Percentiles rank a stretch among this genome's conserved stretches.
These are phyloP conservation scores for Gisinianus flammeolus DNA, from an alignment of 2,888 invertebrate species.

Conservation along the genomic window DNA sequence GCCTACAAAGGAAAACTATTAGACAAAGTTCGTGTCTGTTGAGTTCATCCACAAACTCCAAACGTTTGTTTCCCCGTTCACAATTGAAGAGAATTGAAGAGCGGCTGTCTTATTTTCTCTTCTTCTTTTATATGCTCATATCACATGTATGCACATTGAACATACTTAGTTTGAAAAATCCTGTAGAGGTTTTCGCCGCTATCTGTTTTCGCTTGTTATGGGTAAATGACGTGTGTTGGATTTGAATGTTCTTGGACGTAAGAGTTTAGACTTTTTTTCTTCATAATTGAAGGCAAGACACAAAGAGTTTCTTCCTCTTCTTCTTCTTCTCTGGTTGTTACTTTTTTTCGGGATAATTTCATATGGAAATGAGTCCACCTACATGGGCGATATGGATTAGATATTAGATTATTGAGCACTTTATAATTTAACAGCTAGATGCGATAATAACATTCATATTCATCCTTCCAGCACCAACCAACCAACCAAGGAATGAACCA, in stretches of 20 bases:
- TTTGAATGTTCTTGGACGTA: slow-evolving; percentile 11
- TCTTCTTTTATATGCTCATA: neutral
- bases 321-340: neutral
- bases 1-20: neutral
- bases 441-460: slow-evolving; percentile 17
- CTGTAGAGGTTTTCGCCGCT: slow-evolving; percentile 4
- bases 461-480: neutral
- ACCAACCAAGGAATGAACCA: too few relatives aligned
- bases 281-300: neutral
- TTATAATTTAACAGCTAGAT: slow-evolving; percentile 35
- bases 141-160: neutral
- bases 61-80: neutral
- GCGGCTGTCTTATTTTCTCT: neutral
- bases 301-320: neutral
- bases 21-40: neutral
- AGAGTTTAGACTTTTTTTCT: neutral
- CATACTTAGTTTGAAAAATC: neutral
- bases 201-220: slow-evolving; percentile 27
- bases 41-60: neutral
- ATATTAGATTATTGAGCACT: slow-evolving; percentile 33
- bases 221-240: slow-evolving; percentile 30
- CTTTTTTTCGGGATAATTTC: slow-evolving; percentile 23
- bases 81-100: slow-evolving; percentile 10
- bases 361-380: slow-evolving; percentile 40
- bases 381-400: slow-evolving; percentile 33